Conservation (phyloP, 2,113 vertebrate genomes). For the Prinia subflava region DNA sequence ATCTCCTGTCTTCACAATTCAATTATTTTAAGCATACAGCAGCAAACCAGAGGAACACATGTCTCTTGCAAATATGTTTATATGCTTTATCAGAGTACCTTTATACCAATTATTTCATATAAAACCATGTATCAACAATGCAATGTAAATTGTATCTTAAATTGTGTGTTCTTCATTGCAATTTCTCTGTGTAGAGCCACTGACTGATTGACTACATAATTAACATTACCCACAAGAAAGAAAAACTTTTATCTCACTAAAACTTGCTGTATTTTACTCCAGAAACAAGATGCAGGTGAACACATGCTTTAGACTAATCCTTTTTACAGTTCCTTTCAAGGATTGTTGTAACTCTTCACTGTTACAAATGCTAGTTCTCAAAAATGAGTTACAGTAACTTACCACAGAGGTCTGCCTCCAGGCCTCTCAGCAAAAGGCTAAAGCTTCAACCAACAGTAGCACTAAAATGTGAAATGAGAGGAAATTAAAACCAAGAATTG, state of each 20-base stretch:
- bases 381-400: neutral
- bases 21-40: neutral
- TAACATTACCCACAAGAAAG: neutral
- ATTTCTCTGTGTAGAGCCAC: neutral
- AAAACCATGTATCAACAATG: neutral
- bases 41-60: rapidly evolving
- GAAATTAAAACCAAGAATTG: neutral
- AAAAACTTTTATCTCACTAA: neutral
- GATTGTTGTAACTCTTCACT: neutral
- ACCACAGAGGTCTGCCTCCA: neutral
- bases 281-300: neutral
- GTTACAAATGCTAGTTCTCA: neutral
- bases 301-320: neutral
- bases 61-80: neutral
- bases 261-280: neutral
- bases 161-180: neutral
- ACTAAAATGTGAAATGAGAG: neutral
- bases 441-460: neutral
- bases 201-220: neutral
- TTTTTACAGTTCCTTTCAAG: neutral
- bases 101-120: neutral
- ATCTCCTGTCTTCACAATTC: neutral
- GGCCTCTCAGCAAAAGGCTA: neutral
- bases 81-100: neutral
- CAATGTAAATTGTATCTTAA: neutral